Evolutionary conservation across 2,797 vertebrate genomes (phyloP).

Genomic region (Pseudopleuronectes americanus): DNA sequence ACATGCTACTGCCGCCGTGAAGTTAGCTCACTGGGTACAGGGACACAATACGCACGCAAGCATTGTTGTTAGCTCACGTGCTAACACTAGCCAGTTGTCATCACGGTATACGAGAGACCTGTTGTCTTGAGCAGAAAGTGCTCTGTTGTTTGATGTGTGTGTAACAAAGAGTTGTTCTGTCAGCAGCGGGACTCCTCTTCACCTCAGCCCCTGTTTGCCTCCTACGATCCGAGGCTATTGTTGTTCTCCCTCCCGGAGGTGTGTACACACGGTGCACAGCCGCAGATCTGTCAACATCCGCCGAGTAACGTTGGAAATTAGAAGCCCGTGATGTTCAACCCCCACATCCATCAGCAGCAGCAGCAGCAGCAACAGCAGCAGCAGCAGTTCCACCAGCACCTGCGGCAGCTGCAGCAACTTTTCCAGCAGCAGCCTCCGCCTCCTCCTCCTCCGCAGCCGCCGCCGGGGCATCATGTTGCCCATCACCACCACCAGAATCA

Average conservation of each 20-base stretch:
- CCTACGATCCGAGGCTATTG: slow-evolving; percentile 9
- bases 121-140: slow-evolving; percentile 50
- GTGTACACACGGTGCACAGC: neutral
- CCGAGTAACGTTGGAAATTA: slow-evolving; percentile 12
- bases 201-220: neutral
- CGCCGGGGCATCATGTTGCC: slow-evolving; percentile 82
- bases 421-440: slow-evolving; percentile 85
- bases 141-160: slow-evolving; percentile 24
- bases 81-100: slow-evolving; percentile 57
- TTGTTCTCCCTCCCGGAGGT: neutral
- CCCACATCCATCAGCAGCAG: slow-evolving; percentile 85
- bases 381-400: slow-evolving; percentile 88
- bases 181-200: neutral
- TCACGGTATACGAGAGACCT: slow-evolving; percentile 57
- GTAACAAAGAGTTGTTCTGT: slow-evolving; percentile 3
- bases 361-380: slow-evolving; percentile 87
- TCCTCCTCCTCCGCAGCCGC: slow-evolving; percentile 82
- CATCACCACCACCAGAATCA: slow-evolving; percentile 85
- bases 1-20: too few species aligned
- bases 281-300: slow-evolving; percentile 23
- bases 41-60: neutral
- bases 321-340: slow-evolving; percentile 82
- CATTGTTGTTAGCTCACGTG: slow-evolving; percentile 51
- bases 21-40: neutral
- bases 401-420: slow-evolving; percentile 86